Percentiles rank a stretch among this genome's conserved stretches.
phyloP scores from a whole-genome alignment of 2,113 vertebrate species.

The Hemibagrus wyckioides region DNA sequence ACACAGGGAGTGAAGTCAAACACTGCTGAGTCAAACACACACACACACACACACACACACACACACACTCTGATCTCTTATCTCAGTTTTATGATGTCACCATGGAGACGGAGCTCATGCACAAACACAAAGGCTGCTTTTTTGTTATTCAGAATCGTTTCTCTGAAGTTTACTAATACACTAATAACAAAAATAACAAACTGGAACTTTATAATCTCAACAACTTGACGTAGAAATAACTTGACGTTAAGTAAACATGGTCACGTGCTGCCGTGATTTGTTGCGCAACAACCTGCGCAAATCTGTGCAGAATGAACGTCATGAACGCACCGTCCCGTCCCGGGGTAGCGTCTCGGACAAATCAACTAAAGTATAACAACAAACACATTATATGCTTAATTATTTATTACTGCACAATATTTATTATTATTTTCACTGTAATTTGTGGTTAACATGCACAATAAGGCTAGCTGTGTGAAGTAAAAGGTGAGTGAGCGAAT shows the following conservation, averaged over 20 bases:
- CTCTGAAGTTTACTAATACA: background rate
- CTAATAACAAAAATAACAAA: background rate
- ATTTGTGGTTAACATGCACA: background rate
- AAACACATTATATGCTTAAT: background rate
- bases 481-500: background rate
- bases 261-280: background rate
- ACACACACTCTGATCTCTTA: background rate
- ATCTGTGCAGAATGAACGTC: background rate
- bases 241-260: too few relatives aligned
- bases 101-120: background rate
- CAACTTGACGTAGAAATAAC: too few relatives aligned
- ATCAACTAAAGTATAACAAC: background rate
- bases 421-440: background rate
- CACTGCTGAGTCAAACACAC: background rate
- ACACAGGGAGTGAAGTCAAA: background rate
- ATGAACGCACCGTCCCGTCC: conserved; percentile 6
- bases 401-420: background rate
- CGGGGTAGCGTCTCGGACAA: too few relatives aligned
- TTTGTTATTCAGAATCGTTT: background rate
- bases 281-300: background rate
- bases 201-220: background rate
- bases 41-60: background rate
- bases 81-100: background rate
- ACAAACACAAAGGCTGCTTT: background rate
- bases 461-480: background rate